These are phyloP conservation scores for Thaumatotibia leucotreta DNA, from an alignment of 1,140 invertebrate species.

Conservation along the genomic window DNA sequence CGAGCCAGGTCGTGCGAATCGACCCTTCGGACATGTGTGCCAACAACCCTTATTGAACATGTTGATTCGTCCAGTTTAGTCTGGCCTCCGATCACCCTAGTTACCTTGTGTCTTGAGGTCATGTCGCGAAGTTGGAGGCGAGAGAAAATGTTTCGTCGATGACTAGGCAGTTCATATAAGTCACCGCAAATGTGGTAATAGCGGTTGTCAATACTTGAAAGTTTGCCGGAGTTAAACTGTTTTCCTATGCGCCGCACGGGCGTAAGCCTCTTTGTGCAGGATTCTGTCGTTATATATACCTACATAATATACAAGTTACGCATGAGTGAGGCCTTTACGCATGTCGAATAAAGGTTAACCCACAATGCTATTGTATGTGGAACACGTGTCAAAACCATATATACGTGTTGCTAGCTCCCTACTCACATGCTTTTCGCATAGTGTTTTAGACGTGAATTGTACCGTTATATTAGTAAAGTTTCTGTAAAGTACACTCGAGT, in stretches of 20 bases:
- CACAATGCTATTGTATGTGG: background rate
- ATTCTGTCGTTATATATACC: background rate
- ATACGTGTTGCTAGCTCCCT: too few relatives aligned
- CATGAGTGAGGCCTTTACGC: background rate
- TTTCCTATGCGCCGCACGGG: background rate
- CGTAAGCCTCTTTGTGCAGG: background rate
- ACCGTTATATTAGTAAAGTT: too few relatives aligned
- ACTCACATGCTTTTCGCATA: too few relatives aligned
- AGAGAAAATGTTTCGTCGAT: background rate
- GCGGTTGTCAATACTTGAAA: background rate
- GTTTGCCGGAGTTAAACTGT: background rate
- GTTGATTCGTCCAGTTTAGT: background rate
- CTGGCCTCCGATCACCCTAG: background rate
- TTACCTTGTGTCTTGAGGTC: background rate
- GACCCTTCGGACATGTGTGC: background rate
- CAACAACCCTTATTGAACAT: background rate
- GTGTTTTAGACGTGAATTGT: too few relatives aligned
- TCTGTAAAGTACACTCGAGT: too few relatives aligned
- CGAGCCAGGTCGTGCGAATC: background rate
- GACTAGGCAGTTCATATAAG: background rate
- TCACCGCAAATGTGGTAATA: background rate
- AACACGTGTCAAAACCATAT: background rate
- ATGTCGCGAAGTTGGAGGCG: background rate
- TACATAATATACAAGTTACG: background rate
- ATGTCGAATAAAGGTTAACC: background rate